phyloP scores from a whole-genome alignment of 1,140 invertebrate genomes.

The Conus betulinus region DNA sequence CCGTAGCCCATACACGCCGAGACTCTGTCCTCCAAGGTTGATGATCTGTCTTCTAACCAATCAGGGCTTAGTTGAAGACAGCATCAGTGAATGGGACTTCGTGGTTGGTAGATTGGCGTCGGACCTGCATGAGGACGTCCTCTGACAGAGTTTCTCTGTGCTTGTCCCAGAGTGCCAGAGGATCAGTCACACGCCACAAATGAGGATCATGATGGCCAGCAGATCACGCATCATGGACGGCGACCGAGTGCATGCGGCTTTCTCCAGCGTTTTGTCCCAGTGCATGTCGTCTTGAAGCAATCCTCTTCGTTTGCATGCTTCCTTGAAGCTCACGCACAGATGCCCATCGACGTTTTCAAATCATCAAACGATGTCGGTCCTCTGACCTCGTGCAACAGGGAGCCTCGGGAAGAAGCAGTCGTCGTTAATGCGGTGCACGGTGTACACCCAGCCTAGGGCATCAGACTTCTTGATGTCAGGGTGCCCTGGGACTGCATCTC shows the following conservation, averaged over 20 bases:
- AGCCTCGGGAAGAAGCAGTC: slow-evolving; percentile 37
- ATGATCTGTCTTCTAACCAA: neutral
- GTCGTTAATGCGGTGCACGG: slow-evolving; percentile 34
- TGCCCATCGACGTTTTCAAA: no score
- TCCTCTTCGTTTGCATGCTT: no score
- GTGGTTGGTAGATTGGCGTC: no score
- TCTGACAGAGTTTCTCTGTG: no score
- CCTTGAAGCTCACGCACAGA: no score
- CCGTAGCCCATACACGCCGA: neutral
- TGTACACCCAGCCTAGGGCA: slow-evolving; percentile 33
- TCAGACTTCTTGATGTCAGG: neutral
- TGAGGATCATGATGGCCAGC: neutral
- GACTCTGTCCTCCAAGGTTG: neutral
- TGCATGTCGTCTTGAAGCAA: no score
- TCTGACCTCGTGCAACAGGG: slow-evolving; percentile 14
- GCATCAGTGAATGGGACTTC: neutral
- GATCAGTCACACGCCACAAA: neutral
- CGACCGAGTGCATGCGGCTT: no score
- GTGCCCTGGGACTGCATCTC: no score
- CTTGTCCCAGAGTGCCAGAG: slow-evolving; percentile 3
- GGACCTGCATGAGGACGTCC: no score
- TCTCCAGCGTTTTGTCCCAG: no score
- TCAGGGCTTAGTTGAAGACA: neutral
- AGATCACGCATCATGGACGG: neutral
- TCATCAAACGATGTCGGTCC: slow-evolving; percentile 28